Evolutionary conservation across 2,888 invertebrate genomes (phyloP), one percentile per base, ranked within the genome.

Genomic region (Leptinotarsa haldemani): DNA sequence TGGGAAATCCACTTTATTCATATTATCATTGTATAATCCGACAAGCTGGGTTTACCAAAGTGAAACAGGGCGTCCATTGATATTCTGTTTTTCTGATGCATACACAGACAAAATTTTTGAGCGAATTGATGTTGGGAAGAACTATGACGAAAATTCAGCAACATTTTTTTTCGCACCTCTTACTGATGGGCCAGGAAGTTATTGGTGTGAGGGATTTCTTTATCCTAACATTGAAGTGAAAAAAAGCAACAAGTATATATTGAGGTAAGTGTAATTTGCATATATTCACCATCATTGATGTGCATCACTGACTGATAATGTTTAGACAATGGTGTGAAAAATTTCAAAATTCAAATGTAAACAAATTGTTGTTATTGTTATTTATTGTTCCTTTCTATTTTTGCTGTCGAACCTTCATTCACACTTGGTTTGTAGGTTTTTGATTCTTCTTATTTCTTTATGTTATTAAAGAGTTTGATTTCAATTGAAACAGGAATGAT

Each of bases 201-300:
- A 84, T 67, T 84, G 84, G 84, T 84, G 84, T 69, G 80, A 84
- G 77, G 82, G 79, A 2, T 83, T 84, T 73, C 30, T 77, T 12
- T 82, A 81, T 71, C 81, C 82, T 46, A 67, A 81, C 16, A 47
- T 81, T 16, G 52, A 76, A 30, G 20, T 71, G 4, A 76, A 77
- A 5, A 74, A 65, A 58, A 81, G 80, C 12, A 73, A 81, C 22
- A 65, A 50, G 47, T 69, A 76, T 71, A 71, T 79, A n/a, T 18
- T 80, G 65, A 64, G 74, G 74, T 73, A 74, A 70, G 70, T 63
- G 18, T 16, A 22, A 5, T 72, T 48, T 52, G 47, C 5, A 65
- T 56, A 15, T 65, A n/a, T 1, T 15, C 15, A 50, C 50, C 4
- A 50, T 50, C 50, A 16, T 15, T 12, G 40, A 40, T 40, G 40